Base-by-base conservation (phyloP, 2,113 vertebrate species). In the Meles meles region DNA sequence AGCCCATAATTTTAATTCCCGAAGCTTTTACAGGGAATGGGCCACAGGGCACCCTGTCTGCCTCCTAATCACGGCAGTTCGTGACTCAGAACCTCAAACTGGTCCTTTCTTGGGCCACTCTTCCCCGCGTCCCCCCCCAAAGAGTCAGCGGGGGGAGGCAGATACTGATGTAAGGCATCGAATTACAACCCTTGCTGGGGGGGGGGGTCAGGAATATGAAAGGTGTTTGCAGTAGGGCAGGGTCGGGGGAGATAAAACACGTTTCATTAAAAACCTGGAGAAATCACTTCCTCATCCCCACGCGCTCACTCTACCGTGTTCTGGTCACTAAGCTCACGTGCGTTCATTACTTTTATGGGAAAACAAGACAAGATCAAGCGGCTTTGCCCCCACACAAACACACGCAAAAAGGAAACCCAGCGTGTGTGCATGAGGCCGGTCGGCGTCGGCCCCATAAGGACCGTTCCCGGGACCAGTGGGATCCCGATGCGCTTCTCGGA, bases 81-180 rank as follows among this genome's bases (percentile, higher is more conserved):
- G 49, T 96, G 97, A 96, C 92, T 97, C 97, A 97, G 89, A 95
- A 76, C 57, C 94, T 47, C 87, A 93, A 82, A 88, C 15, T 31
- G 93, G 82, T 63, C 82, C 67, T 94, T 88, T 89, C 72, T 96
- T 91, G 89, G 95, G 86, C 74, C 90, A 55, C 42, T 8, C 82
- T 83, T 87, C 65, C 77, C 82, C 6, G 34, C 8, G 11, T n/a
- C 86, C 88, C 27, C 65, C 95, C 18, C 4, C 3, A 37, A 44
- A 87, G 29, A 82, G 71, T 52, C 61, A 71, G 77, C 49, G 23
- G 63, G 83, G 90, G 47, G 42, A 61, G 49, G 17, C 52, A 71
- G 90, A 6, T 47, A 29, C 86, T 93, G 95, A 82, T 65, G 86
- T 79, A 27, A 91, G 79, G 63, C 25, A 21, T 59, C 42, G 2